phyloP scores from a whole-genome alignment of 2,888 invertebrate genomes.

The Phengaris arion region DNA sequence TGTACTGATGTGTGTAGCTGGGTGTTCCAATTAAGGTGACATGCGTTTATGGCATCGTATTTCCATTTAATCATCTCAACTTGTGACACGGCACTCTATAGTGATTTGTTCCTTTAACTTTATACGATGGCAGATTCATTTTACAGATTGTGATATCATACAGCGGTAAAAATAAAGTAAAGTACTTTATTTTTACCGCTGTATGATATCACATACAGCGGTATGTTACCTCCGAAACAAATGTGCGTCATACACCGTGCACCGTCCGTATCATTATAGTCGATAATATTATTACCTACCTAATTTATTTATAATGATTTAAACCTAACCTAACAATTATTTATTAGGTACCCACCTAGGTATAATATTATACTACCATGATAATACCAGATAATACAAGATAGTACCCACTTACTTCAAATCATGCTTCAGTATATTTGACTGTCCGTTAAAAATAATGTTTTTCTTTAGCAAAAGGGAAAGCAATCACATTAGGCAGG shows the following conservation, averaged over 20 bases:
- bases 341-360: neutral
- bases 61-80: constrained; percentile 24
- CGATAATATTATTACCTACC: too few species aligned
- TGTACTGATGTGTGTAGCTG: neutral
- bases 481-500: constrained; percentile 23
- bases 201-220: too few species aligned
- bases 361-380: neutral
- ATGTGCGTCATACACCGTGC: neutral
- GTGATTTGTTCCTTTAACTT: constrained; percentile 9
- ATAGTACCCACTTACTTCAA: neutral
- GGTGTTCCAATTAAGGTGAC: constrained; percentile 23
- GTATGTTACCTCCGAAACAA: neutral
- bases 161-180: too few species aligned
- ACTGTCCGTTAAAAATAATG: neutral
- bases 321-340: neutral
- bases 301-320: too few species aligned
- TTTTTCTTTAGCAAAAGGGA: constrained; percentile 12
- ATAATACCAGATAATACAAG: neutral
- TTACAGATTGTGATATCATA: neutral
- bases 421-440: neutral
- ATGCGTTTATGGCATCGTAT: constrained; percentile 18
- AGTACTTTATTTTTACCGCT: too few species aligned
- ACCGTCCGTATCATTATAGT: too few species aligned
- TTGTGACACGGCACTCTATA: neutral
- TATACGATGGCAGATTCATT: neutral